These are phyloP conservation scores for Jacana jacana DNA, from an alignment of 2,113 vertebrate species.

Conservation along the genomic window DNA sequence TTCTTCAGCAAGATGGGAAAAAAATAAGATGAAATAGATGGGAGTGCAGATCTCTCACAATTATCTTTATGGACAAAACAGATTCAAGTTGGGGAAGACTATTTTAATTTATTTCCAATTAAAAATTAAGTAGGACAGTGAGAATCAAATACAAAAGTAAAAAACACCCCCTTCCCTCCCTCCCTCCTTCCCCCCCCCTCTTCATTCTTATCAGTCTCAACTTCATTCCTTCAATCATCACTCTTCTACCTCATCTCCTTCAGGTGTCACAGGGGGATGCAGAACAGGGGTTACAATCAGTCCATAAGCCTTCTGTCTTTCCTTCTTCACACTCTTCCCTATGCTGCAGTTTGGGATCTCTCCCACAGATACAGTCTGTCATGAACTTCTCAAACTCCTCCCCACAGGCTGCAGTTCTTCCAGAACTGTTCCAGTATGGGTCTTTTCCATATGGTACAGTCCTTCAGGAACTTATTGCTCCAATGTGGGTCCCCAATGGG, in stretches of 20 bases:
- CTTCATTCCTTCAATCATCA: background rate
- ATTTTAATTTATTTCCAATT: background rate
- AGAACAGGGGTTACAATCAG: too few species aligned
- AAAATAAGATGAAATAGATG: background rate
- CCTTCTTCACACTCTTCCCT: background rate
- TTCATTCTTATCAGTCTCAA: background rate
- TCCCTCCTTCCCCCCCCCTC: too few species aligned
- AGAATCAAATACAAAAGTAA: background rate
- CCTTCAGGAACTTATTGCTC: too few species aligned
- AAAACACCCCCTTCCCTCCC: too few species aligned
- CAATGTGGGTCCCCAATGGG: too few species aligned
- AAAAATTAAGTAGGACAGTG: background rate
- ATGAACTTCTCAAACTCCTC: too few species aligned
- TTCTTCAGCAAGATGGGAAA: background rate
- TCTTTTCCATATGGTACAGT: too few species aligned
- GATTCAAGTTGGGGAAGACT: background rate
- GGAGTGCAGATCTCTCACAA: background rate
- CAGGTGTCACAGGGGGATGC: accelerated
- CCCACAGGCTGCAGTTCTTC: too few species aligned
- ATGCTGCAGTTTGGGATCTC: too few species aligned
- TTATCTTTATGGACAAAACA: background rate
- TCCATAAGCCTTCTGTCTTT: background rate
- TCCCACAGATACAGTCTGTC: background rate
- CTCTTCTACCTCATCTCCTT: background rate
- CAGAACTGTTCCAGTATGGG: too few species aligned